A percentile compares a stretch with the other conserved stretches of the same genome.
phyloP scores from a whole-genome alignment of 2,888 invertebrate species.

The Osedax fenrisi region DNA sequence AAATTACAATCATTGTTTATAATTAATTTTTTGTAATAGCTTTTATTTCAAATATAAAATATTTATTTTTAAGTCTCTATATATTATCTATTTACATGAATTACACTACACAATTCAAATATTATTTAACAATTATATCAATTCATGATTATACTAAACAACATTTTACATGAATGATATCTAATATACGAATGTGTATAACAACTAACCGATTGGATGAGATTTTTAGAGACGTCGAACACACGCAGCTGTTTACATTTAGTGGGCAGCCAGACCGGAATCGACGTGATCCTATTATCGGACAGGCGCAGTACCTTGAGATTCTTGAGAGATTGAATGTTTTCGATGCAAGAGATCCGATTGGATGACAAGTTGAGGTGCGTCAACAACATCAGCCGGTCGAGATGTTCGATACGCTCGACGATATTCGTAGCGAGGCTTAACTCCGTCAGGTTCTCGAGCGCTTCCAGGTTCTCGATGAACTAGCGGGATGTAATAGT shows the following conservation, averaged over 20 bases:
- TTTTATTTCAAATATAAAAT: no score
- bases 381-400: constrained; percentile 42
- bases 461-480: constrained; percentile 47
- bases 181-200: no score
- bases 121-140: no score
- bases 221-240: not conserved
- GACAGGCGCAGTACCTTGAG: not conserved
- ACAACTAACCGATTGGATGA: not conserved
- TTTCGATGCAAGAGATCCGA: constrained; percentile 43
- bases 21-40: no score
- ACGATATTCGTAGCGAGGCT: constrained; percentile 46
- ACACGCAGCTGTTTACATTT: not conserved
- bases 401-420: constrained; percentile 48
- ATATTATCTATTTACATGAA: no score
- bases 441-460: constrained; percentile 42
- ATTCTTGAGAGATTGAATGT: constrained; percentile 38
- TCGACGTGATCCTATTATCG: not conserved
- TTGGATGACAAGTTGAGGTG: constrained; percentile 47
- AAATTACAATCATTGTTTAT: no score
- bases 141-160: no score
- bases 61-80: no score
- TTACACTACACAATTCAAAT: no score
- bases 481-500: constrained; percentile 38
- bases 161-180: no score
- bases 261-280: not conserved